Evolutionary conservation across 2,888 invertebrate genomes (phyloP).

Genomic region (Geophilus truncorum): DNA sequence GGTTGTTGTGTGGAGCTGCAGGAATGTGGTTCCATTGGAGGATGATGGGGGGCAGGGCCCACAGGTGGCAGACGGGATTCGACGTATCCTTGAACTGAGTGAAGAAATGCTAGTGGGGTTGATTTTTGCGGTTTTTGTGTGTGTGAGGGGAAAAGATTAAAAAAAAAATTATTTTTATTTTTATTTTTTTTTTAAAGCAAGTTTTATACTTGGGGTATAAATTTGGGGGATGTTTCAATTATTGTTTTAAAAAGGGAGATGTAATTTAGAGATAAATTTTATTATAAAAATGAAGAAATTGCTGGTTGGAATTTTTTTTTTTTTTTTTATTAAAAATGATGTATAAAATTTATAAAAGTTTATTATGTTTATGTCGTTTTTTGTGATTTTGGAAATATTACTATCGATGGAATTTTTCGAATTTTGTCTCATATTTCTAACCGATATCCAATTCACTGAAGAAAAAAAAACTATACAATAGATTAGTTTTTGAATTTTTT

Average conservation of each 20-base stretch:
- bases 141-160: too few relatives aligned
- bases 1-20: constrained; percentile 10
- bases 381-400: too few relatives aligned
- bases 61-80: constrained; percentile 10
- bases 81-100: not conserved
- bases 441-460: too few relatives aligned
- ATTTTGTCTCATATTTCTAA: too few relatives aligned
- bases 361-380: too few relatives aligned
- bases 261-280: not conserved
- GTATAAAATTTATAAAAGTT: too few relatives aligned
- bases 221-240: not conserved
- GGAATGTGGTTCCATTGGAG: constrained; percentile 5
- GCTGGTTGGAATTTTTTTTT: too few relatives aligned
- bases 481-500: too few relatives aligned
- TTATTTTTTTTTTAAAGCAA: not conserved
- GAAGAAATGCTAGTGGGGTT: not conserved
- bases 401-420: too few relatives aligned
- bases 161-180: not conserved
- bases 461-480: too few relatives aligned
- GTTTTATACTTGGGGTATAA: not conserved
- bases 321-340: too few relatives aligned
- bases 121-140: not conserved
- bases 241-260: not conserved
- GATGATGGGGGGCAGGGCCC: constrained; percentile 10
- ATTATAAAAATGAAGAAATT: too few relatives aligned